Evolutionary conservation across 2,888 invertebrate species (phyloP), one percentile per base, ranked within the genome.

Genomic region (Eledona agricola): DNA sequence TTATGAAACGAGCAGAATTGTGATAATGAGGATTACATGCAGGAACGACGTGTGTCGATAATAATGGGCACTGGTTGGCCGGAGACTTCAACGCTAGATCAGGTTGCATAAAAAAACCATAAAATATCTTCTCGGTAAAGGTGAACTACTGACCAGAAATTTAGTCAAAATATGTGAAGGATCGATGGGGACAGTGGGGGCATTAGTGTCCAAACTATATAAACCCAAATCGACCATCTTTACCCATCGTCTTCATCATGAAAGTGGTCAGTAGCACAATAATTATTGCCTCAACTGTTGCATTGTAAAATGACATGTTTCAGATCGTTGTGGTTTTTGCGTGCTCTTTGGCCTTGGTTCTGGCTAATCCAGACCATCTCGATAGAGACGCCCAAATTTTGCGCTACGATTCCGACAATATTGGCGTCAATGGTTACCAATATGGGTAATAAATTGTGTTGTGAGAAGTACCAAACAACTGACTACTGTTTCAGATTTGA

Each of bases 401-500:
- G 2, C 23, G 45, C 5, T 10, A 17, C n/a, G 45, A 45, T n/a
- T 6, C 19, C 7, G 34, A 45, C 10, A 45, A 45, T 34, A 45
- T 45, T 25, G 45, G 45, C 4, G 45, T 45, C 6, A 34, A 34
- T 1, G 45, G 45, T 12, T 45, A 23, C 23, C 32, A 29, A 34
- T 45, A 22, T 20, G 28, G 43, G 43, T 43, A 2, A 28, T 26
- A 4, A 11, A 5, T 3, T 4, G 6, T 19, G 4, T 19, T 19
- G 4, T 19, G 4, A 5, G 4, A 19, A 19, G 4, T 19, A 19
- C n/a, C 2, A 28, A 28, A 28, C 5, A 28, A 6, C 7, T 5
- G 13, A 19, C 31, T 4, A 17, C 6, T 22, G 3, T 46, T 47
- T 35, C 75, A 81, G 86, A 22, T 86, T 80, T 59, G 84, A 85